phyloP scores from a whole-genome alignment of 2,888 invertebrate species.

The Idaea aversata region DNA sequence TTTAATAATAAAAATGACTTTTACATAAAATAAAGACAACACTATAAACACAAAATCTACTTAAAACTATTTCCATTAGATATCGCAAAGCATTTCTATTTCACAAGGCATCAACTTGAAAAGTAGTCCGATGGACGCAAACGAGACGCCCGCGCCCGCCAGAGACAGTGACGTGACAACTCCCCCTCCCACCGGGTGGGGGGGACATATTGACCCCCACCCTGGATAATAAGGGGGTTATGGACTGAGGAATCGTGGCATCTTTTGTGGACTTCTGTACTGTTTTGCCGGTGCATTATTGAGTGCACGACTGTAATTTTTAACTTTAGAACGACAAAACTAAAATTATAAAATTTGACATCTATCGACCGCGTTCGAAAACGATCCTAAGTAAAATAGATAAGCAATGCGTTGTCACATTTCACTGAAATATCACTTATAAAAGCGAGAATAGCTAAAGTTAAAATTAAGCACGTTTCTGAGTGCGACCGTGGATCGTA shows the following conservation, averaged over 20 bases:
- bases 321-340: background rate
- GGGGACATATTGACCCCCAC: conserved; percentile 62
- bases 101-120: conserved; percentile 64
- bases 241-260: conserved; percentile 61
- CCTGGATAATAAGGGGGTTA: conserved; percentile 70
- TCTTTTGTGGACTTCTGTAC: conserved; percentile 57
- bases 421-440: background rate
- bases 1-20: too few species aligned
- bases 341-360: background rate
- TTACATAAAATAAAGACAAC: background rate
- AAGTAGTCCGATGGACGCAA: conserved; percentile 68
- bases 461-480: too few species aligned
- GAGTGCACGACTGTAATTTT: conserved; percentile 35
- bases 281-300: conserved; percentile 28
- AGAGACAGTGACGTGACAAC: conserved; percentile 77
- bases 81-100: conserved; percentile 46
- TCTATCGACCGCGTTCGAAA: background rate
- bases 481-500: too few species aligned
- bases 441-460: background rate
- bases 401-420: too few species aligned
- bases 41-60: conserved; percentile 3
- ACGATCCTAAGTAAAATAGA: too few species aligned
- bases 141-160: conserved; percentile 61
- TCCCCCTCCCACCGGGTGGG: conserved; percentile 31
- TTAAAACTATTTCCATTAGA: conserved; percentile 12